A percentile compares a stretch with the other conserved stretches of the same genome.
These are phyloP conservation scores for Catostylus mosaicus DNA, from an alignment of 30 jellyfish, hydroid and myxozoan species.

Conservation along the genomic window DNA sequence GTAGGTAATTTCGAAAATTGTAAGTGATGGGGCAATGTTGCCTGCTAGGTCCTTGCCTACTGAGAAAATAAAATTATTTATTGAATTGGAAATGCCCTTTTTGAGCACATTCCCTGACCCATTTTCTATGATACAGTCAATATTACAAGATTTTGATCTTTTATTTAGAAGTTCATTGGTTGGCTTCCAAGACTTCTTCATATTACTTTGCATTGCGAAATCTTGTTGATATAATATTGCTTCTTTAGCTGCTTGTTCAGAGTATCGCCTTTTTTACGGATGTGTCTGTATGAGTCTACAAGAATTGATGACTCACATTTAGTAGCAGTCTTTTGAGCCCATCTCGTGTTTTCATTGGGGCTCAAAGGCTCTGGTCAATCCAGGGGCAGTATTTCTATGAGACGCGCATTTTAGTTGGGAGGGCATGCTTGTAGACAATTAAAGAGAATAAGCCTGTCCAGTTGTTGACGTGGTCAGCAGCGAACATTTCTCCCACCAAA, in stretches of 20 bases:
- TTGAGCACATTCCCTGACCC: neutral
- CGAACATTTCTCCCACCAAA: conserved; percentile 45
- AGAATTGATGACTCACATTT: conserved; percentile 23
- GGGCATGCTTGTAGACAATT: conserved; percentile 18
- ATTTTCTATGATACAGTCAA: neutral
- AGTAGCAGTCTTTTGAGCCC: conserved; percentile 5
- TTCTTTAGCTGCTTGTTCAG: neutral
- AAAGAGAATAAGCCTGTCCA: conserved; percentile 24
- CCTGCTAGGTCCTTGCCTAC: conserved; percentile 8
- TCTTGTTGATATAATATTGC: neutral
- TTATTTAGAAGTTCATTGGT: conserved; percentile 11
- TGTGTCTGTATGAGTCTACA: neutral
- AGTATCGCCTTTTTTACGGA: neutral
- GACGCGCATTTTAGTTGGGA: conserved; percentile 27
- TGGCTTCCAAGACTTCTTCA: conserved; percentile 6
- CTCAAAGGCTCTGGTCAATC: conserved; percentile 27
- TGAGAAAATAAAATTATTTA: conserved; percentile 6
- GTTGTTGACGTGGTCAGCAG: conserved; percentile 35
- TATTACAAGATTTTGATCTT: neutral
- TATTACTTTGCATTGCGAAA: conserved; percentile 8
- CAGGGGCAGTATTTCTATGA: conserved; percentile 49
- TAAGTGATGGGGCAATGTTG: conserved; percentile 1
- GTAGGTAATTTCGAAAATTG: no score
- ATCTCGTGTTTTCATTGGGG: conserved; percentile 6
- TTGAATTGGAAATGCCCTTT: conserved; percentile 2